A percentile compares a stretch with the other conserved stretches of the same genome.
phyloP scores from a whole-genome alignment of 2,113 vertebrate genomes.

The Hepsetus odoe region DNA sequence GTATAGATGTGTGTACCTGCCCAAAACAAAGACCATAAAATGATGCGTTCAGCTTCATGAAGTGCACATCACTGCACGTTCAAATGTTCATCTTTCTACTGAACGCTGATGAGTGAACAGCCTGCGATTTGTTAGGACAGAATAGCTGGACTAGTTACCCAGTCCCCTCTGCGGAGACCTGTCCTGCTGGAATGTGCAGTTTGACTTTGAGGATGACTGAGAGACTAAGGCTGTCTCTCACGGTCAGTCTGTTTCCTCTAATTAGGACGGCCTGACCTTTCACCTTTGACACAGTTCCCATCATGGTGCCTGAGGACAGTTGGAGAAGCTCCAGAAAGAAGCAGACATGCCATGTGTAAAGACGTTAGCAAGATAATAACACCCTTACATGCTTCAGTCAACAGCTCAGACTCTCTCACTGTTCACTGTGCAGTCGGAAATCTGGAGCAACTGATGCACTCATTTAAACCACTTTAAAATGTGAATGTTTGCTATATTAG shows the following conservation, averaged over 20 bases:
- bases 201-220: conserved; percentile 58
- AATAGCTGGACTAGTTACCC: not conserved
- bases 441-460: not conserved
- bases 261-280: conserved; percentile 68
- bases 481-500: too few relatives aligned
- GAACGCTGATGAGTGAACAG: too few relatives aligned
- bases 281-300: conserved; percentile 60
- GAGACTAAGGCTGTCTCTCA: conserved; percentile 63
- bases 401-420: not conserved
- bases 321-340: conserved; percentile 48
- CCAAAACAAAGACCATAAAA: not conserved
- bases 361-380: conserved; percentile 5
- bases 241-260: conserved; percentile 65
- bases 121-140: not conserved
- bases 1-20: not conserved
- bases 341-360: conserved; percentile 30
- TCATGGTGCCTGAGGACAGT: conserved; percentile 40
- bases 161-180: conserved; percentile 52
- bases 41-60: not conserved
- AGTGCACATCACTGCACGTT: not conserved
- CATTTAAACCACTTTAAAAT: too few relatives aligned
- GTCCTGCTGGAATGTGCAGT: conserved; percentile 65
- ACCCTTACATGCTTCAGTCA: not conserved
- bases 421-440: not conserved
- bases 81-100: too few relatives aligned